phyloP scores from a whole-genome alignment of 2,888 invertebrate genomes.

The Parochlus steinenii region DNA sequence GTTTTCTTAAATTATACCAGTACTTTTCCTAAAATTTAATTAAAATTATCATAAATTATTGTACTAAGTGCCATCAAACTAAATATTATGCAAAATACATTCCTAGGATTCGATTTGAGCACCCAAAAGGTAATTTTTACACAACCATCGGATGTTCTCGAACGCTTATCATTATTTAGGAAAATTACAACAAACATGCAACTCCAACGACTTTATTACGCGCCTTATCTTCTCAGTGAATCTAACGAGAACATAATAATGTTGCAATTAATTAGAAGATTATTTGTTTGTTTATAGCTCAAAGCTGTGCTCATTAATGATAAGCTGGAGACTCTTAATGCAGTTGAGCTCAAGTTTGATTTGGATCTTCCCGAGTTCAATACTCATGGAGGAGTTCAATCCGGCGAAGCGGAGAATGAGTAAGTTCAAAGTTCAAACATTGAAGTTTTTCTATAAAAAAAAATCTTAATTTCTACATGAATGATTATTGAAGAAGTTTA shows the following conservation, averaged over 20 bases:
- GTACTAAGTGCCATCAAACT: too few relatives aligned
- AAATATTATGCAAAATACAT: conserved; percentile 36
- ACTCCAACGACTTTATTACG: too few relatives aligned
- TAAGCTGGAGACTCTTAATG: conserved; percentile 51
- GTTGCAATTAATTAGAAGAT: conserved; percentile 9
- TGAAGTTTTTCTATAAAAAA: neutral
- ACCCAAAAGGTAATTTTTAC: conserved; percentile 60
- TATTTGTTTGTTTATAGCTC: conserved; percentile 42
- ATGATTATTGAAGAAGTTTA: neutral
- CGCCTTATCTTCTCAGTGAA: conserved; percentile 4
- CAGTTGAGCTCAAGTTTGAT: conserved; percentile 78
- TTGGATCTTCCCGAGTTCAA: conserved; percentile 82
- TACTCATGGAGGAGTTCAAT: conserved; percentile 39
- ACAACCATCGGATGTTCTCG: too few relatives aligned
- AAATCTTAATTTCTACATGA: neutral
- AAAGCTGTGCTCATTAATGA: conserved; percentile 76
- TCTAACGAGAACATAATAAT: neutral
- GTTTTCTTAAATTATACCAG: too few relatives aligned
- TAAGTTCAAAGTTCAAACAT: conserved; percentile 15
- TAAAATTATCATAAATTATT: too few relatives aligned
- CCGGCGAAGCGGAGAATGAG: conserved; percentile 30
- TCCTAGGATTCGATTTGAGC: conserved; percentile 72
- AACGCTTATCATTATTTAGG: too few relatives aligned
- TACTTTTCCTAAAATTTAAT: too few relatives aligned
- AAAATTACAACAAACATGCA: too few relatives aligned